Evolutionary conservation across 2,797 vertebrate species (phyloP).

Genomic region (Mallotus villosus): DNA sequence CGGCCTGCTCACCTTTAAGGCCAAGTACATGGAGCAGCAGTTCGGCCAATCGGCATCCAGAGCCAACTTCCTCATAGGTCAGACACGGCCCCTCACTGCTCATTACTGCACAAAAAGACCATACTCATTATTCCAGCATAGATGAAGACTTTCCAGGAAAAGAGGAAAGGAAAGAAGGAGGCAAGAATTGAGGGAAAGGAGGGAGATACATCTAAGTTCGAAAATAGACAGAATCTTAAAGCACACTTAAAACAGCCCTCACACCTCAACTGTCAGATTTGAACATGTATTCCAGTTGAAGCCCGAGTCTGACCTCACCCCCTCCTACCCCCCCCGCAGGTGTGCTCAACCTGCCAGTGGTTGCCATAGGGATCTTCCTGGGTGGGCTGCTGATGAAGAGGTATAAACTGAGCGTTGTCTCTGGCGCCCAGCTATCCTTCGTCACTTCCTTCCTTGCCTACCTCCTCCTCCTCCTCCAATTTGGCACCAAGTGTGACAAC

Average conservation of each 20-base stretch:
- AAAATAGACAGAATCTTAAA: not conserved
- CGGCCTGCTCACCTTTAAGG: conserved; percentile 76
- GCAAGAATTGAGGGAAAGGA: not conserved
- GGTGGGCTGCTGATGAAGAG: conserved; percentile 85
- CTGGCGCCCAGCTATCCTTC: conserved; percentile 79
- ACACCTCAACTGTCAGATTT: too few relatives aligned
- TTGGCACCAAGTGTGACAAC: conserved; percentile 80
- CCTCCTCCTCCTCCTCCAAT: conserved; percentile 74
- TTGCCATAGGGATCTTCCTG: conserved; percentile 79
- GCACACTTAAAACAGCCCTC: too few relatives aligned
- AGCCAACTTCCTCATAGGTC: conserved; percentile 81
- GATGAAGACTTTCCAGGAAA: too few relatives aligned
- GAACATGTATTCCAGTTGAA: not conserved
- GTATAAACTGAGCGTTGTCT: conserved; percentile 78
- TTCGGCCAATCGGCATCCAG: conserved; percentile 78
- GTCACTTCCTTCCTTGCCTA: conserved; percentile 72
- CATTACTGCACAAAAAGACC: not conserved
- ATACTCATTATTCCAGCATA: too few relatives aligned
- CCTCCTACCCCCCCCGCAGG: conserved; percentile 55
- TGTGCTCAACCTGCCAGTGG: conserved; percentile 76
- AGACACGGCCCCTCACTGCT: conserved; percentile 6
- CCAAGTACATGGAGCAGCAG: conserved; percentile 82
- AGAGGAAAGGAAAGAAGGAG: not conserved
- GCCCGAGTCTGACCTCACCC: not conserved
- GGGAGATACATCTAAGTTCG: not conserved